A percentile compares a stretch with the other conserved stretches of the same genome.
Evolutionary conservation across 2,888 invertebrate genomes (phyloP).

Genomic region (Automeris io): DNA sequence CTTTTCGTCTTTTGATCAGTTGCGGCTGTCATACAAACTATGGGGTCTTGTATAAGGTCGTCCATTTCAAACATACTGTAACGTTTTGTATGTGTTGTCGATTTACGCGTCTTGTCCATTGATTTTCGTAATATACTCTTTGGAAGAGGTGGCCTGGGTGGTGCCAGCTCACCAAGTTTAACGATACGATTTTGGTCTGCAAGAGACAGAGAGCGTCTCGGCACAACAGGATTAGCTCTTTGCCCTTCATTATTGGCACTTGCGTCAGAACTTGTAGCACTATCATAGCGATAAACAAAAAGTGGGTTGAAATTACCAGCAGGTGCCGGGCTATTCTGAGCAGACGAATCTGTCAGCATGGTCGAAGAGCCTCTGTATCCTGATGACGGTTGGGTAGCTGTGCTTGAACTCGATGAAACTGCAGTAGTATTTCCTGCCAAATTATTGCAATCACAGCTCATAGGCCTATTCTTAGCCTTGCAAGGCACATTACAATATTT

Average conservation of each 20-base stretch:
- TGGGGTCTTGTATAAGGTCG: constrained; percentile 70
- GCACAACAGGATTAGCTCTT: constrained; percentile 72
- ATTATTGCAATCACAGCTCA: constrained; percentile 78
- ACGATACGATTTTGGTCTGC: constrained; percentile 68
- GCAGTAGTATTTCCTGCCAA: constrained; percentile 73
- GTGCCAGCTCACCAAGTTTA: constrained; percentile 73
- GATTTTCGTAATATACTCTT: constrained; percentile 84
- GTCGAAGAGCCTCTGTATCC: constrained; percentile 92
- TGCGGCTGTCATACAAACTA: constrained; percentile 60
- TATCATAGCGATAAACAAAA: constrained; percentile 90
- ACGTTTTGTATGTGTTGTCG: constrained; percentile 76
- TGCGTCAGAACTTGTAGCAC: constrained; percentile 84
- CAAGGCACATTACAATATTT: constrained; percentile 66
- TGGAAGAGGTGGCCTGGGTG: constrained; percentile 84
- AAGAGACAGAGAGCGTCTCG: constrained; percentile 82
- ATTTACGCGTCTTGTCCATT: constrained; percentile 72
- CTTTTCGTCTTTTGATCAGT: constrained; percentile 78
- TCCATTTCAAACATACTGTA: constrained; percentile 90
- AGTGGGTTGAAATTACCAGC: constrained; percentile 81
- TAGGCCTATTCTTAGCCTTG: constrained; percentile 76
- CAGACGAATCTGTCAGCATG: constrained; percentile 84
- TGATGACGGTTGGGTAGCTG: constrained; percentile 88
- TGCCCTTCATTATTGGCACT: constrained; percentile 78
- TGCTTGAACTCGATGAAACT: constrained; percentile 81
- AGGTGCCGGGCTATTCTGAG: constrained; percentile 81